Conservation (phyloP, 2,888 invertebrate species). For the Plusia festucae region DNA sequence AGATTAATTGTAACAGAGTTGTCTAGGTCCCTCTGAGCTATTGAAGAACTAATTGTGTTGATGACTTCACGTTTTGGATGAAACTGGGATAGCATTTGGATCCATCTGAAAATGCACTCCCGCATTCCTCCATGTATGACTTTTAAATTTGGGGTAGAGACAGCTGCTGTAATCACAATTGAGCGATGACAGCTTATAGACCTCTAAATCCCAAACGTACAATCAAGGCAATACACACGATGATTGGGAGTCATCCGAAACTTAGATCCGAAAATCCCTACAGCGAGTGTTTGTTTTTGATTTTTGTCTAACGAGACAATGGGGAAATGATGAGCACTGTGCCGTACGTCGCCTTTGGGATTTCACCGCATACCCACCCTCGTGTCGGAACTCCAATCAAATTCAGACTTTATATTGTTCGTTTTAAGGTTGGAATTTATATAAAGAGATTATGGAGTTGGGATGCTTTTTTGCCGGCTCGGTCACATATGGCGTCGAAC, state of each 20-base stretch:
- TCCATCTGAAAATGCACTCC: neutral
- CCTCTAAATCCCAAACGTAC: conserved; percentile 78
- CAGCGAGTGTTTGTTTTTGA: conserved; percentile 88
- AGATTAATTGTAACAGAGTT: neutral
- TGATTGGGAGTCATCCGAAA: conserved; percentile 81
- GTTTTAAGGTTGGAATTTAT: conserved; percentile 69
- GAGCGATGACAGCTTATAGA: conserved; percentile 53
- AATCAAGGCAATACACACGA: conserved; percentile 75
- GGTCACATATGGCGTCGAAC: conserved; percentile 88
- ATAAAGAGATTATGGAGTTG: conserved; percentile 60
- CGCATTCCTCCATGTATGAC: neutral
- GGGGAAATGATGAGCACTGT: conserved; percentile 89
- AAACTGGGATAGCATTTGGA: neutral
- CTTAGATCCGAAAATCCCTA: conserved; percentile 85
- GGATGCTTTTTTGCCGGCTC: conserved; percentile 67
- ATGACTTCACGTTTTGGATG: neutral
- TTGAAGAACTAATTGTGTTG: neutral
- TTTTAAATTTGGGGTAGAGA: conserved; percentile 16
- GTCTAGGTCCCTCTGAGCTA: neutral
- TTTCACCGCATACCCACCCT: conserved; percentile 84
- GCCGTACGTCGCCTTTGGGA: conserved; percentile 86
- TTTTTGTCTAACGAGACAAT: conserved; percentile 90
- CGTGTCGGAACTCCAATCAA: conserved; percentile 57
- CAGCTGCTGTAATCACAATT: conserved; percentile 37
- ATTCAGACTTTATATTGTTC: conserved; percentile 69